Conservation (phyloP, 2,888 invertebrate genomes). For the Micoletzkya japonica region DNA sequence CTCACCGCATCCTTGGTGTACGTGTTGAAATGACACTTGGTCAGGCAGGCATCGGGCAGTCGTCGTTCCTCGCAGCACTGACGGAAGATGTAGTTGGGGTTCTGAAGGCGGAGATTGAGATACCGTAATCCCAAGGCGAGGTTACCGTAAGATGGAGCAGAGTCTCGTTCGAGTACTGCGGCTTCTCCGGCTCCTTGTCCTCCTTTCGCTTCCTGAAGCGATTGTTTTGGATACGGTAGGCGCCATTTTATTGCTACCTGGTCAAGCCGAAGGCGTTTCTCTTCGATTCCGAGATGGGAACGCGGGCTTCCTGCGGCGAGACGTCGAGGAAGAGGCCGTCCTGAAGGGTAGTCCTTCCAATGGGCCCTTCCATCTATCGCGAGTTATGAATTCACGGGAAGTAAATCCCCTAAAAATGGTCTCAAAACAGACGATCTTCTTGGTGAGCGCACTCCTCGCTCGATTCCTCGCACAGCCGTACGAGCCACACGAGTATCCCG, state of each 20-base stretch:
- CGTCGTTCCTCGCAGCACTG: constrained; percentile 61
- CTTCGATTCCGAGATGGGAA: too few species aligned
- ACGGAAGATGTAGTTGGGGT: constrained; percentile 60
- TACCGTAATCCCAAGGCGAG: background rate
- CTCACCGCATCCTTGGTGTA: constrained; percentile 57
- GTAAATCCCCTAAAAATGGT: too few species aligned
- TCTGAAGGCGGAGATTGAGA: too few species aligned
- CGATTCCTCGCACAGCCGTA: constrained; percentile 61
- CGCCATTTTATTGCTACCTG: background rate
- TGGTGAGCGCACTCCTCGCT: constrained; percentile 53
- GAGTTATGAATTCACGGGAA: too few species aligned
- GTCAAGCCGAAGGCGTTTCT: constrained; percentile 28
- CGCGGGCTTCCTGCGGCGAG: too few species aligned
- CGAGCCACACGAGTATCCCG: constrained; percentile 59
- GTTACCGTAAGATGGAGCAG: constrained; percentile 47
- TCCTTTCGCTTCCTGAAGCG: constrained; percentile 41
- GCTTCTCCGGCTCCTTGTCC: constrained; percentile 28
- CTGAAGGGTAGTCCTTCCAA: constrained; percentile 12
- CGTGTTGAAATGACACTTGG: constrained; percentile 59
- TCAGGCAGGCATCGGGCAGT: constrained; percentile 58
- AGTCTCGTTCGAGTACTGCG: constrained; percentile 37
- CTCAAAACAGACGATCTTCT: constrained; percentile 40
- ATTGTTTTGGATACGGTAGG: background rate
- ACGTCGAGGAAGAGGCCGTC: constrained; percentile 47
- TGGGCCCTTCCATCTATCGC: too few species aligned